phyloP scores from a whole-genome alignment of 1,140 invertebrate genomes.

The Pseudomyrmex cubaensis region DNA sequence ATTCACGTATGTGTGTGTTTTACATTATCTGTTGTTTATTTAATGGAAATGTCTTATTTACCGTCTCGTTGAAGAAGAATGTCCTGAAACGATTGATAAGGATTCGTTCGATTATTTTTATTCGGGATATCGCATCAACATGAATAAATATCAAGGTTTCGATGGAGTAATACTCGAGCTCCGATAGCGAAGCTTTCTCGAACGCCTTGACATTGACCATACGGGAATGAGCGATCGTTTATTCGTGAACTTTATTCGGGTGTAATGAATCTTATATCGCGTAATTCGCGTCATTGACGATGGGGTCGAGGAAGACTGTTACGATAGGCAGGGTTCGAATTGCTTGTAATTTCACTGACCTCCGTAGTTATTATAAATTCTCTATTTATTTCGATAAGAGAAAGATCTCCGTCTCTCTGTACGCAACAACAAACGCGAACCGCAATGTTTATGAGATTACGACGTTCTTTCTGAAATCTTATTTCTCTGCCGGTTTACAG shows the following conservation, averaged over 20 bases:
- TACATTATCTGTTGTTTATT: too few relatives aligned
- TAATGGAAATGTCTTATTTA: too few relatives aligned
- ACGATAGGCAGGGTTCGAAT: not conserved
- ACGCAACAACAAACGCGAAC: not conserved
- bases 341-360: not conserved
- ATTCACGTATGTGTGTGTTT: too few relatives aligned
- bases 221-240: not conserved
- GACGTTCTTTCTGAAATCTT: not conserved
- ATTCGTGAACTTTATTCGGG: constrained; percentile 21
- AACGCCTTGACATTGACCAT: constrained; percentile 72
- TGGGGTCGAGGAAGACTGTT: not conserved
- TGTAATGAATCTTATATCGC: constrained; percentile 3
- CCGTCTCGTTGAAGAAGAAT: too few relatives aligned
- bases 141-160: constrained; percentile 68
- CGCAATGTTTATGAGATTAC: constrained; percentile 4
- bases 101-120: too few relatives aligned
- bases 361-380: not conserved
- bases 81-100: too few relatives aligned
- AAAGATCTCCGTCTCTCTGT: not conserved
- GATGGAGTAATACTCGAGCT: constrained; percentile 47
- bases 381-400: constrained; percentile 38
- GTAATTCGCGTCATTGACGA: not conserved
- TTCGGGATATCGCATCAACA: not conserved
- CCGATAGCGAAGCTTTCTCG: constrained; percentile 45
- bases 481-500: not conserved